A percentile compares a stretch with the other conserved stretches of the same genome.
These are phyloP conservation scores for Troides helena DNA, from an alignment of 2,888 invertebrate species.

Conservation along the genomic window DNA sequence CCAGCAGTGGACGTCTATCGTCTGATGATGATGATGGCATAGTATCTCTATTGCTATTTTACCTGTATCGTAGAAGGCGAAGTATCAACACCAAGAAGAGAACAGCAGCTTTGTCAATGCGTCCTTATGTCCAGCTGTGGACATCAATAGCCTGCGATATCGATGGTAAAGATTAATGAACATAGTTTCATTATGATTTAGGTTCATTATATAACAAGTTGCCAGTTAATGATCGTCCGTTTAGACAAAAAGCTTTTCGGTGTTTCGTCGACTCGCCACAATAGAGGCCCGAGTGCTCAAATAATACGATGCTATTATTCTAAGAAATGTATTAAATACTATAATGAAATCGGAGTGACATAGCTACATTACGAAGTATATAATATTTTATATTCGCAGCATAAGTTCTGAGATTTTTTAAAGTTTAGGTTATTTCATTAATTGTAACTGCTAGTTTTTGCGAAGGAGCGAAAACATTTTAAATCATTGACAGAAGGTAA, in stretches of 20 bases:
- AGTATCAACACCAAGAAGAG: too few relatives aligned
- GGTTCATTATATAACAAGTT: neutral
- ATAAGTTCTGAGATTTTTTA: neutral
- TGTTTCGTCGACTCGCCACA: neutral
- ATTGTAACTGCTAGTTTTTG: too few relatives aligned
- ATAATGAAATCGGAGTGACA: neutral
- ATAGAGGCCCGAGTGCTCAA: neutral
- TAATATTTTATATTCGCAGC: neutral
- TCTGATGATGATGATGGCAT: too few relatives aligned
- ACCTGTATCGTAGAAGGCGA: too few relatives aligned
- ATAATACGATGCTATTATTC: constrained; percentile 2
- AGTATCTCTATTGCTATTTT: too few relatives aligned
- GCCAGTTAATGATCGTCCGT: neutral
- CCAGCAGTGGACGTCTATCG: too few relatives aligned
- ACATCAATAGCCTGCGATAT: too few relatives aligned
- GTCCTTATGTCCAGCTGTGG: too few relatives aligned
- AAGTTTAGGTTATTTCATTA: too few relatives aligned
- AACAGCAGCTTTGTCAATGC: too few relatives aligned
- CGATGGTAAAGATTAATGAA: neutral
- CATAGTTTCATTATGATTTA: neutral
- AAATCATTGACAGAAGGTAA: too few relatives aligned
- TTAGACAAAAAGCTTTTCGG: constrained; percentile 11
- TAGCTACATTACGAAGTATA: neutral
- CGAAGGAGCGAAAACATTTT: too few relatives aligned
- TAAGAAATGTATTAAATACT: neutral